phyloP scores from a whole-genome alignment of 1,140 invertebrate genomes.

The Solen grandis region DNA sequence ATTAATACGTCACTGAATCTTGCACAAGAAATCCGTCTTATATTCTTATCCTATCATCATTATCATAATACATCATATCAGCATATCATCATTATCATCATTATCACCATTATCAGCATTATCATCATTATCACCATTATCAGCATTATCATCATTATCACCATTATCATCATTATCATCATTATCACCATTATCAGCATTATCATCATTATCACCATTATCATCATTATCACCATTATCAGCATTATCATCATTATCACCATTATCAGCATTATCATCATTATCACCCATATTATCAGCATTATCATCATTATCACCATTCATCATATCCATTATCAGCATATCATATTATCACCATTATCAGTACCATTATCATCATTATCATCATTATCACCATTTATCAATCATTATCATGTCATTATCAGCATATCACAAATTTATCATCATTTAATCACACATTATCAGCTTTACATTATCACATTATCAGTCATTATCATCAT shows the following conservation, averaged over 20 bases:
- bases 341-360: not conserved
- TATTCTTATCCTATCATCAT: no score
- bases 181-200: slow-evolving; percentile 11
- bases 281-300: not conserved
- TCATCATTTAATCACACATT: no score
- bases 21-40: no score
- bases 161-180: slow-evolving; percentile 4
- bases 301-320: not conserved
- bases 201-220: not conserved
- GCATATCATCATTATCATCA: not conserved
- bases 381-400: no score
- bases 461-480: no score
- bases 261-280: not conserved
- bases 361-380: no score
- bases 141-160: slow-evolving; percentile 22
- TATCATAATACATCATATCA: not conserved
- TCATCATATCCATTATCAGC: not conserved
- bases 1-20: no score
- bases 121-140: slow-evolving; percentile 2
- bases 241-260: not conserved
- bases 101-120: not conserved
- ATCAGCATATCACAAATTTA: no score
- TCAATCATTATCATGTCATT: no score
- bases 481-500: no score
- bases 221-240: not conserved